Evolutionary conservation across 2,113 vertebrate species (phyloP), one percentile per base, ranked within the genome.

Genomic region (Thamnophis sirtalis): DNA sequence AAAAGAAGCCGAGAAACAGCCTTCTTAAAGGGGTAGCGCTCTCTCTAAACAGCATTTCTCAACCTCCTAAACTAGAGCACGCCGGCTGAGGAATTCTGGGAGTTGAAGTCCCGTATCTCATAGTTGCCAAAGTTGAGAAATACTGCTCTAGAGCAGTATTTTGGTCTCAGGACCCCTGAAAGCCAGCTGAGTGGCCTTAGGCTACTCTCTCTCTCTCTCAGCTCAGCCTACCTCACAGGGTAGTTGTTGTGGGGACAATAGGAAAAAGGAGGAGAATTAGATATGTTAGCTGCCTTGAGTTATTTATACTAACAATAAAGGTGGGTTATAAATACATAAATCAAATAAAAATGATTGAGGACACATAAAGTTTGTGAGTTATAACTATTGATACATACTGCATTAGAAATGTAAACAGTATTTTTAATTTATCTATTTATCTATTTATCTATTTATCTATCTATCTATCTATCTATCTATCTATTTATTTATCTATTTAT

Each of bases 11-110:
- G 38, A 49, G 84, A 92, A n/a, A 0, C 91, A 17, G 94, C 96
- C 93, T 91, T 92, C 95, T 97, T 96, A 96, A 97, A 95, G 94
- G 90, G 93, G 87, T 93, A 68, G 0, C 11, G 87, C 63, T 56
- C 1, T 28, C 5, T 1, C 80, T 5, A 22, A n/a, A 10, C 1
- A 1, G 24, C 1, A 26, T 56, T 8, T 15, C 2, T 11, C 6
- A 68, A 33, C 54, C 15, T 38, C 68, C 68, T 38, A 80, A 5
- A 80, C 68, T 19, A 17, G 13, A 38, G 68, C 33, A 9, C 9
- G 33, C 73, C 38, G 7, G 15, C 33, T 43, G 17, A 38, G 33
- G 60, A 68, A n/a, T 68, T 68, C 60, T 68, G 60, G 60, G 63
- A 68, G 28, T 68, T 68, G 63, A 68, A 68, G 28, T 68, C 63